These are phyloP conservation scores for Sandelia bainsii DNA, from an alignment of 2,797 vertebrate species.

Conservation along the genomic window DNA sequence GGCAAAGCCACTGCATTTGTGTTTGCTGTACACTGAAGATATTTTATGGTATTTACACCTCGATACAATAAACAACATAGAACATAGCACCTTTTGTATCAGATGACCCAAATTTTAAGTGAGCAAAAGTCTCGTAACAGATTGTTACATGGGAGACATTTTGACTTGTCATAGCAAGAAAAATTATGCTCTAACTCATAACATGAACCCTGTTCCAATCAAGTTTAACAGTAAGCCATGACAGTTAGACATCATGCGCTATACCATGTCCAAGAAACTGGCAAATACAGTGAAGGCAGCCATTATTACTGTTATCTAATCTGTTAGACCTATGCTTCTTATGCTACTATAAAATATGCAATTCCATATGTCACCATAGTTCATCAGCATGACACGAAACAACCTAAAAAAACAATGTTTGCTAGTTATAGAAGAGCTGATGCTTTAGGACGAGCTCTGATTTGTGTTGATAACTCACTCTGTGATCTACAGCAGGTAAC, in stretches of 20 bases:
- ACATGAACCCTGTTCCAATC: background rate
- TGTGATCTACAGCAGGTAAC: background rate
- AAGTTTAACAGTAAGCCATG: background rate
- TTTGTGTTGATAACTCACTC: constrained; percentile 13
- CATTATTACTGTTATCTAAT: background rate
- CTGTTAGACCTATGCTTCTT: background rate
- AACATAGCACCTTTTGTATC: too few relatives aligned
- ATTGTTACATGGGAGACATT: too few relatives aligned
- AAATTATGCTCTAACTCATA: background rate
- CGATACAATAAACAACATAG: too few relatives aligned
- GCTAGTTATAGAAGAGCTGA: background rate
- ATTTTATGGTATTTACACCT: too few relatives aligned
- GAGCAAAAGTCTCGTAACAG: too few relatives aligned
- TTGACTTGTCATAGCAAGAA: background rate
- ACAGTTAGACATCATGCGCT: too few relatives aligned
- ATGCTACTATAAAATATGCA: background rate
- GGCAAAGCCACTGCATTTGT: too few relatives aligned
- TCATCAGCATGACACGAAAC: background rate
- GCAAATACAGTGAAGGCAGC: background rate
- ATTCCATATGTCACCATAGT: background rate
- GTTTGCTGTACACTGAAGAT: too few relatives aligned
- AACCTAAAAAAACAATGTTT: background rate
- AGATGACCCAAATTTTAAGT: too few relatives aligned
- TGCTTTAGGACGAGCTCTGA: constrained; percentile 11
- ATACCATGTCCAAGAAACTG: background rate